A percentile compares a stretch with the other conserved stretches of the same genome.
Conservation (phyloP, 2,113 vertebrate species). For the Psilopogon haemacephalus region DNA sequence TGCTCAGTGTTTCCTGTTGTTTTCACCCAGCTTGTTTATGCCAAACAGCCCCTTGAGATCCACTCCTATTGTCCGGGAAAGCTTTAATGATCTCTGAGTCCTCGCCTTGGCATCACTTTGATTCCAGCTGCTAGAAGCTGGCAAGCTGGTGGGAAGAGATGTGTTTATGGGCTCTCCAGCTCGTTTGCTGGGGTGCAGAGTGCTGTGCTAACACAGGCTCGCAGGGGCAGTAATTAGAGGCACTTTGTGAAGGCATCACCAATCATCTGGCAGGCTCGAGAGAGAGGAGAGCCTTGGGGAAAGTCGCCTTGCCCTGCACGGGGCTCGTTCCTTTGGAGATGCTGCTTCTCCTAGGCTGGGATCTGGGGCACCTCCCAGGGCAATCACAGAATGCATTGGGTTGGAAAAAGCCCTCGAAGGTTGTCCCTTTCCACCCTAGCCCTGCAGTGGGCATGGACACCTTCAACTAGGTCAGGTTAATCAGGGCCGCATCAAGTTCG, state of each 20-base stretch:
- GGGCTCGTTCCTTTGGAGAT: not conserved
- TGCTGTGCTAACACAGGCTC: not conserved
- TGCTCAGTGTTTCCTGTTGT: not conserved
- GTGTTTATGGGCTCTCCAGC: not conserved
- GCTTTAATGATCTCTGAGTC: not conserved
- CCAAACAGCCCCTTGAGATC: not conserved
- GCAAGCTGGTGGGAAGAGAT: not conserved
- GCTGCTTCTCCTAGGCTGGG: not conserved
- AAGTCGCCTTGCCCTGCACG: not conserved
- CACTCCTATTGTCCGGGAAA: not conserved
- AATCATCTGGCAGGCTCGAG: not conserved
- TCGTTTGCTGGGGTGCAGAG: not conserved
- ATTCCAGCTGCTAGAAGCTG: slow-evolving; percentile 25
- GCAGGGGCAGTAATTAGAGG: not conserved
- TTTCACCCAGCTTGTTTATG: not conserved
- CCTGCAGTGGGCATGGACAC: too few species aligned
- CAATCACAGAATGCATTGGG: not conserved
- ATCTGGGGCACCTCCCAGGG: not conserved
- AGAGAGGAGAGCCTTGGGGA: not conserved
- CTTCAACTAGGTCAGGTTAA: too few species aligned
- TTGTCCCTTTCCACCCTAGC: too few species aligned
- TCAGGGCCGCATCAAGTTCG: too few species aligned
- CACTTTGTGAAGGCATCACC: not conserved
- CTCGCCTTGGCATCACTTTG: not conserved
- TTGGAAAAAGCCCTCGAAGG: too few species aligned